Percentiles rank a stretch among this genome's conserved stretches.
These are phyloP conservation scores for Chloroclystis v-ata DNA, from an alignment of 2,888 invertebrate genomes.

Conservation along the genomic window DNA sequence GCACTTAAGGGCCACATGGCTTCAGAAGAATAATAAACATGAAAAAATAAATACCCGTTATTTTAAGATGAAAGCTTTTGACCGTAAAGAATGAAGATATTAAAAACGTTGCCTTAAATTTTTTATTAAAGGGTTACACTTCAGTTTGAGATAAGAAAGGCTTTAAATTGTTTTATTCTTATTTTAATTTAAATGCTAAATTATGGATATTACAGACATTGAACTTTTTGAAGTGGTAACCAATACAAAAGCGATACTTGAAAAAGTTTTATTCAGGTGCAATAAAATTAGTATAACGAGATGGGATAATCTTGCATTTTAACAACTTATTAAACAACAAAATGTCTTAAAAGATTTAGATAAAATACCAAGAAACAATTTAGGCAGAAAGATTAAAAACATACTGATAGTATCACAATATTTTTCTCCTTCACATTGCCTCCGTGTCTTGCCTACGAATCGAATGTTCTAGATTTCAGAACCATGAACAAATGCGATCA, in stretches of 20 bases:
- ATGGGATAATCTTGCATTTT: no score
- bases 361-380: no score
- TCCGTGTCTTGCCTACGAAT: conserved; percentile 11
- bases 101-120: conserved; percentile 11
- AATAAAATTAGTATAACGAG: no score
- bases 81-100: conserved; percentile 13
- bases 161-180: not conserved
- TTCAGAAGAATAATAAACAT: conserved; percentile 18
- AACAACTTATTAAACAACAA: no score
- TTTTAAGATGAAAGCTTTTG: conserved; percentile 19
- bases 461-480: conserved; percentile 3
- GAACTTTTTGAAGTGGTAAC: no score
- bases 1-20: conserved; percentile 9
- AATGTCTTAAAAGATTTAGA: no score
- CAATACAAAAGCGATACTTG: no score
- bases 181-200: not conserved
- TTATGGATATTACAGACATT: not conserved
- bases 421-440: conserved; percentile 11
- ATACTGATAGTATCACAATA: conserved; percentile 13
- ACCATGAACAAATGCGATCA: conserved; percentile 3
- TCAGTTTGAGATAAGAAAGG: not conserved
- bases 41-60: conserved; percentile 17
- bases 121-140: not conserved
- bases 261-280: no score
- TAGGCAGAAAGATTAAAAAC: not conserved